Conservation (phyloP, 2,888 invertebrate species). For the Aphidius colemani region DNA sequence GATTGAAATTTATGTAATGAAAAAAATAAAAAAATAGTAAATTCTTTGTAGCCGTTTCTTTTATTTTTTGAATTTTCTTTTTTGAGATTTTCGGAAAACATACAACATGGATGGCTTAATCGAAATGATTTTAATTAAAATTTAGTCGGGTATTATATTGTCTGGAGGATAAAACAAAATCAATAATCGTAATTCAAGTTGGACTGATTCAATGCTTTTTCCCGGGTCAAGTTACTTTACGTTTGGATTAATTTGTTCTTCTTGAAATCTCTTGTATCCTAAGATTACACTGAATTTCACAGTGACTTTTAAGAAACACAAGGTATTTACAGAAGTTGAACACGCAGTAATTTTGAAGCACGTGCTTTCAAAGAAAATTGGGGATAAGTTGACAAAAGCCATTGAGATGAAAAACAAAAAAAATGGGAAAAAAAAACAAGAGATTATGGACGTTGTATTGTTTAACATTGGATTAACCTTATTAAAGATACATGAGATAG, state of each 20-base stretch:
- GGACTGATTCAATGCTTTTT: constrained; percentile 16
- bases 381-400: not conserved
- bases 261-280: constrained; percentile 23
- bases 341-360: constrained; percentile 18
- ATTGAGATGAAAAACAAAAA: not conserved
- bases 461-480: too few species aligned
- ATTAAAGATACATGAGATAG: too few species aligned
- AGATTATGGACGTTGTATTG: not conserved
- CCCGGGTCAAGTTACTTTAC: constrained; percentile 19
- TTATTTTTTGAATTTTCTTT: not conserved
- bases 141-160: too few species aligned
- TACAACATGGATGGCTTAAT: not conserved
- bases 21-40: too few species aligned
- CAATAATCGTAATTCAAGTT: constrained; percentile 27
- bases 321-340: constrained; percentile 1
- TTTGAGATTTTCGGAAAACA: too few species aligned
- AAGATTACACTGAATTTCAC: constrained; percentile 15
- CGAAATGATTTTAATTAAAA: too few species aligned
- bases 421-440: not conserved
- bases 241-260: constrained; percentile 22
- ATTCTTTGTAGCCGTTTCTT: not conserved
- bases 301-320: too few species aligned
- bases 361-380: constrained; percentile 5
- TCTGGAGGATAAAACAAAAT: constrained; percentile 11
- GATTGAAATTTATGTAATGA: not conserved